phyloP scores from a whole-genome alignment of 2,113 vertebrate species.

The Mungos mungo region DNA sequence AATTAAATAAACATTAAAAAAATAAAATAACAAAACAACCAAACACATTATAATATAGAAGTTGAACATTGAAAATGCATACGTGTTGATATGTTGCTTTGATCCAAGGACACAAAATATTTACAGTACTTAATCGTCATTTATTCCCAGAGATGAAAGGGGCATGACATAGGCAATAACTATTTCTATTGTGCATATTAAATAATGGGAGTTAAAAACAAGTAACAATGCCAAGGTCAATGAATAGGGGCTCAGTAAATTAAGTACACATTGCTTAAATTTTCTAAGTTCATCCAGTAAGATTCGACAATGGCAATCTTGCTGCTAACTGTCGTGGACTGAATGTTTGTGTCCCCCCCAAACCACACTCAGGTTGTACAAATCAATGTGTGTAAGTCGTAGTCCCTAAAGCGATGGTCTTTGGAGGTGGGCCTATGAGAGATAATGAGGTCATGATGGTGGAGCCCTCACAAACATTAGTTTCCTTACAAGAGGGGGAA shows the following conservation, averaged over 20 bases:
- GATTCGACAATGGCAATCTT: background rate
- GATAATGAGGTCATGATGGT: background rate
- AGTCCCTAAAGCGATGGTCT: background rate
- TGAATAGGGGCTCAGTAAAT: background rate
- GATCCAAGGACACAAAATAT: constrained; percentile 46
- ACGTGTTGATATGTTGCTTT: constrained; percentile 37
- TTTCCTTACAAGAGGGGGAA: background rate
- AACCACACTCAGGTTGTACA: background rate
- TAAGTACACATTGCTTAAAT: background rate
- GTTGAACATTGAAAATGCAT: constrained; percentile 16
- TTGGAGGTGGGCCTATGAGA: background rate
- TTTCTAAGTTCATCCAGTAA: background rate
- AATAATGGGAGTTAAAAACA: constrained; percentile 28
- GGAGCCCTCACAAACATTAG: background rate
- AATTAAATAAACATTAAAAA: too few species aligned
- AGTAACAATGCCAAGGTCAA: background rate
- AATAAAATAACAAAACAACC: constrained; percentile 35
- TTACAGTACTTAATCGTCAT: constrained; percentile 44
- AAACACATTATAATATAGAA: constrained; percentile 27
- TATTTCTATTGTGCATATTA: constrained; percentile 16
- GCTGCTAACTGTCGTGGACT: background rate
- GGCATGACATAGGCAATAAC: background rate
- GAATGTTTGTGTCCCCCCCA: background rate
- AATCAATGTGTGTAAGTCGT: background rate
- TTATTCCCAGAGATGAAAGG: constrained; percentile 50